These are phyloP conservation scores for Enteromius anoplus DNA, from an alignment of 2,797 vertebrate genomes.

Conservation along the genomic window DNA sequence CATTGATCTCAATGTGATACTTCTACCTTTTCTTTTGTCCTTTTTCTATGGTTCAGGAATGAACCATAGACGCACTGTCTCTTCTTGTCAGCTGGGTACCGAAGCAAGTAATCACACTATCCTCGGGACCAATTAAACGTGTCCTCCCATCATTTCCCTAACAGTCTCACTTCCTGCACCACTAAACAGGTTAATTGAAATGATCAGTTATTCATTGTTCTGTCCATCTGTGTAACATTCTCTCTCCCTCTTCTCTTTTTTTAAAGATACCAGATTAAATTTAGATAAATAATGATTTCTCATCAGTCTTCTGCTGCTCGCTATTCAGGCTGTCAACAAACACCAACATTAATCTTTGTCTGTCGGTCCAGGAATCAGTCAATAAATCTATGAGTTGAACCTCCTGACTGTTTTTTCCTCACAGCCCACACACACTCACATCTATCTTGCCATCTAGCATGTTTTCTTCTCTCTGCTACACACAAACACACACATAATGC, in stretches of 20 bases:
- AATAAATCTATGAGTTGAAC: constrained; percentile 32
- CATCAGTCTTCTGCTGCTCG: background rate
- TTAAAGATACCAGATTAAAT: background rate
- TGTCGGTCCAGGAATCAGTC: constrained; percentile 23
- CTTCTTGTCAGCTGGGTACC: constrained; percentile 9
- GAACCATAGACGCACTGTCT: background rate
- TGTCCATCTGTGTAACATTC: constrained; percentile 5
- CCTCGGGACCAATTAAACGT: constrained; percentile 26
- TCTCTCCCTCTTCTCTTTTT: background rate
- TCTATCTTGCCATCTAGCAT: constrained; percentile 16
- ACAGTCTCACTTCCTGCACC: constrained; percentile 35
- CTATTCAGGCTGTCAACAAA: constrained; percentile 20
- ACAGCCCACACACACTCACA: constrained; percentile 28
- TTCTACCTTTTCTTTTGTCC: background rate
- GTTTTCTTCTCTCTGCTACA: constrained; percentile 13
- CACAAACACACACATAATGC: background rate
- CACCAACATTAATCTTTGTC: constrained; percentile 22
- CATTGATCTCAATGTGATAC: constrained; percentile 1
- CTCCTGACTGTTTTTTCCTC: constrained; percentile 32
- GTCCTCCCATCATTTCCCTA: constrained; percentile 24
- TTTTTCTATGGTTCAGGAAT: background rate
- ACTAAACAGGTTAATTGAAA: constrained; percentile 49
- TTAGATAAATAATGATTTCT: constrained; percentile 19
- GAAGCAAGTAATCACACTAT: constrained; percentile 37
- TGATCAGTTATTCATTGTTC: constrained; percentile 21